A percentile compares a stretch with the other conserved stretches of the same genome.
Conservation (phyloP, 2,797 vertebrate genomes). For the Aphelocoma californica region DNA sequence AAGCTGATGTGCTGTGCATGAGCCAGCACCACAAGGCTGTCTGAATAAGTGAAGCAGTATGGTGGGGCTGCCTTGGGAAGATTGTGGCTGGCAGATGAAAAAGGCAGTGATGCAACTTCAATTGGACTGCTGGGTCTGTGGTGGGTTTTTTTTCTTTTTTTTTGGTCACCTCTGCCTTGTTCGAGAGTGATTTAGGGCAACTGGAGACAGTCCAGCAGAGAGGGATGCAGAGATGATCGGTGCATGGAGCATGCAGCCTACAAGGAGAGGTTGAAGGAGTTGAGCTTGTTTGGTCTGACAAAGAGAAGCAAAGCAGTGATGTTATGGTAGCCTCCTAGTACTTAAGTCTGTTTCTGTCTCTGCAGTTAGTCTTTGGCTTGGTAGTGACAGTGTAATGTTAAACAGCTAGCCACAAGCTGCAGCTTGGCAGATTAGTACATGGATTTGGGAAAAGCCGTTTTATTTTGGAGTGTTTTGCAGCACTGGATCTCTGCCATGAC, state of each 20-base stretch:
- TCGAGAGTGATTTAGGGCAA: background rate
- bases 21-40: background rate
- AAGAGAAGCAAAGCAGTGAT: background rate
- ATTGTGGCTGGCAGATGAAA: background rate
- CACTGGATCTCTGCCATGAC: background rate
- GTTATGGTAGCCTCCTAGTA: background rate
- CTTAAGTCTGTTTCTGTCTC: background rate
- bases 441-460: background rate
- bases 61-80: background rate
- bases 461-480: background rate
- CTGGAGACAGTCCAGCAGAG: background rate
- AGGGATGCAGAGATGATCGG: background rate
- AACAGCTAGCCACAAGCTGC: background rate
- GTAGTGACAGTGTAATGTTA: background rate
- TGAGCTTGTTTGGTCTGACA: background rate
- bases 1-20: background rate
- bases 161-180: background rate
- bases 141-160: background rate
- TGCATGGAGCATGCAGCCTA: background rate
- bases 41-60: background rate
- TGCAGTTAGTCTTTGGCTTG: background rate
- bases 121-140: background rate
- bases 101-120: background rate
- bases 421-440: background rate
- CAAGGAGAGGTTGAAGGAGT: background rate